phyloP scores from a whole-genome alignment of 2,797 vertebrate genomes.

The Poecilia gillii region DNA sequence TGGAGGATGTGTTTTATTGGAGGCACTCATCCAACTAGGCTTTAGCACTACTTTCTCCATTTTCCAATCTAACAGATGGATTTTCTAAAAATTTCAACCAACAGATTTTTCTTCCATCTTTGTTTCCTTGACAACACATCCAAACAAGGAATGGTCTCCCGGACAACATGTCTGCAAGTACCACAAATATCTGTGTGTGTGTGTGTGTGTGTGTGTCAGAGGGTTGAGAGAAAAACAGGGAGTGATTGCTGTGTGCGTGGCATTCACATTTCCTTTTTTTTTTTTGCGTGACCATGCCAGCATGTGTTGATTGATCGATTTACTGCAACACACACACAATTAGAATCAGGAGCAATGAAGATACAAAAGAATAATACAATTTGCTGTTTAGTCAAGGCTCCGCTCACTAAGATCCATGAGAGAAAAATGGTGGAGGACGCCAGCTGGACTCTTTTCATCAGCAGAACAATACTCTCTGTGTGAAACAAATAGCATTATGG shows the following conservation, averaged over 20 bases:
- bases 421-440: conserved; percentile 25
- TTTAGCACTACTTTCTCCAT: conserved; percentile 54
- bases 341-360: conserved; percentile 17
- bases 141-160: conserved; percentile 85
- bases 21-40: conserved; percentile 56
- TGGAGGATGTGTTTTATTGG: conserved; percentile 61
- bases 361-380: conserved; percentile 51
- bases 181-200: conserved; percentile 49
- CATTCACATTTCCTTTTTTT: conserved; percentile 21
- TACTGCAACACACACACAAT: conserved; percentile 14
- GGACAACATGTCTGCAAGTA: conserved; percentile 81
- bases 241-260: conserved; percentile 15
- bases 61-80: conserved; percentile 79
- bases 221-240: conserved; percentile 46
- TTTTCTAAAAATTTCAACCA: conserved; percentile 78
- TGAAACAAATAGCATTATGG: conserved; percentile 53
- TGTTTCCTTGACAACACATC: conserved; percentile 85
- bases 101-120: conserved; percentile 71
- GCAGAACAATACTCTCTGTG: conserved; percentile 48
- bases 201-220: conserved; percentile 15
- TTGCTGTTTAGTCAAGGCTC: conserved; percentile 51
- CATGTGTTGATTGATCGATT: conserved; percentile 51
- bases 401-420: conserved; percentile 28
- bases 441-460: conserved; percentile 54
- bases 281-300: conserved; percentile 2